These are phyloP conservation scores for Nephila pilipes DNA, from an alignment of 1,140 invertebrate species.

Conservation along the genomic window DNA sequence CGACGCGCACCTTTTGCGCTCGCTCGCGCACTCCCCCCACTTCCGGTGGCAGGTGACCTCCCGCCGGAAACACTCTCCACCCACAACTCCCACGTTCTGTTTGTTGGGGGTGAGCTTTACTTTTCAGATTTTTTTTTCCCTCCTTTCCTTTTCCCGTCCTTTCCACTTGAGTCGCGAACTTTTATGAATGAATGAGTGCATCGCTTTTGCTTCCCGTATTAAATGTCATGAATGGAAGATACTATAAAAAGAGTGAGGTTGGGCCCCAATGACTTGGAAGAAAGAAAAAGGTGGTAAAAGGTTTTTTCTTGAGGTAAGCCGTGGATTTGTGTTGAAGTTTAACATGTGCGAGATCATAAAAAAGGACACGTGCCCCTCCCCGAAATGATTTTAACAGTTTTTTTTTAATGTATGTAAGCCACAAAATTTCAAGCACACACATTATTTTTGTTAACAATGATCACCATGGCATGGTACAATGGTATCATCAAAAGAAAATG, in stretches of 20 bases:
- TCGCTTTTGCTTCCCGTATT: conserved; percentile 55
- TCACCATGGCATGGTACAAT: too few species aligned
- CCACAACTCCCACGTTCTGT: conserved; percentile 52
- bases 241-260: conserved; percentile 25
- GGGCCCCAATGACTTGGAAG: conserved; percentile 8
- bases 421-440: too few species aligned
- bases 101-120: conserved; percentile 61
- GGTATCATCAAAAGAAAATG: too few species aligned
- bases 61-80: conserved; percentile 47
- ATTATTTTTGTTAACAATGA: too few species aligned
- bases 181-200: conserved; percentile 51
- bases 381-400: too few species aligned
- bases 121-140: not conserved
- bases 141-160: not conserved
- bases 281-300: not conserved
- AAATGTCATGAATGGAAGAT: conserved; percentile 56
- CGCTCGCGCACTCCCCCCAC: conserved; percentile 22
- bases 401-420: too few species aligned
- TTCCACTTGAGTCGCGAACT: conserved; percentile 36
- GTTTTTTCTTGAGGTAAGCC: too few species aligned
- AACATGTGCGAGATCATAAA: too few species aligned
- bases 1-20: conserved; percentile 62
- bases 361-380: too few species aligned
- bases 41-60: conserved; percentile 69
- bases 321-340: too few species aligned